Evolutionary conservation across 2,797 vertebrate genomes (phyloP), one percentile per base, ranked within the genome.

Genomic region (Parotocinclus haroldoi): DNA sequence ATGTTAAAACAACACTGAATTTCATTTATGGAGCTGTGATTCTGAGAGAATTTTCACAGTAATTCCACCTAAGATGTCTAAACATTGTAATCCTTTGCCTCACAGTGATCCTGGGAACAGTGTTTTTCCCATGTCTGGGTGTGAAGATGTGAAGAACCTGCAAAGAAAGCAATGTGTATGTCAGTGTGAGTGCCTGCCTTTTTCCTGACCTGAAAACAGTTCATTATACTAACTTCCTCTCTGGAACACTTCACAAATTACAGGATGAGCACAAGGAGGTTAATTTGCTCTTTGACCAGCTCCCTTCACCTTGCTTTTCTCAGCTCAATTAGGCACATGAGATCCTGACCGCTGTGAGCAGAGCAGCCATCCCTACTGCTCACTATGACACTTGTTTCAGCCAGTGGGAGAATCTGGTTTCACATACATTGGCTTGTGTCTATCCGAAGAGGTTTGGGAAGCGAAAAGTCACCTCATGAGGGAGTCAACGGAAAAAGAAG

Each of bases 281-380:
- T 68, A 62, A 63, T 69, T 74, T 66, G 53, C 63, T 65, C 67
- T 58, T 44, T 40, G 36, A 63, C 68, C 37, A 59, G 63, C 17
- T 69, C 69, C 63, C 66, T 54, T 70, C 53, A 36, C 55, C 56
- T 68, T 68, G 18, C 65, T 49, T 63, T 71, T 70, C 58, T 68
- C 53, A 64, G 63, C 66, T 77, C 55, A 63, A 51, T 78, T 75
- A 73, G 68, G 66, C 72, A 68, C 70, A 73, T 42, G 63, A 77
- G 68, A 79, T 65, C 55, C 64, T 65, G 52, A 51, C 50, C 55
- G 45, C 67, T 73, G 72, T 72, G 60, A 69, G 73, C 72, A 67
- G 74, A 58, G 45, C 66, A 45, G 60, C 13, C n/a, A 45, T 61
- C 58, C 55, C 37, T 71, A 58, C 61, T 8, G 60, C 66, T 76